Evolutionary conservation across 2,888 invertebrate genomes (phyloP).

Genomic region (Cetonia aurata): DNA sequence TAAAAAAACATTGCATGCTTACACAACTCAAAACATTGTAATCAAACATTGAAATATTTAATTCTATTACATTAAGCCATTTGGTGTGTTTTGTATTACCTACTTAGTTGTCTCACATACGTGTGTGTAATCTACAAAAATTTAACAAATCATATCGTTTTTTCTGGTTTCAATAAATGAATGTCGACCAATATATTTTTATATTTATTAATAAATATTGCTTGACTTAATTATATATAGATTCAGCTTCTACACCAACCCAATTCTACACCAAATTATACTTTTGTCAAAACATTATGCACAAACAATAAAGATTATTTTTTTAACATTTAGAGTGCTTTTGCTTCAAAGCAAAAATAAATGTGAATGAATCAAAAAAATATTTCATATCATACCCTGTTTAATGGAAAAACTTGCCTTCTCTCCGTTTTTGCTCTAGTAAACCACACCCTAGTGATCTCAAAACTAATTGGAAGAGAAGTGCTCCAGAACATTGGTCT

Average conservation of each 20-base stretch:
- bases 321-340: not conserved
- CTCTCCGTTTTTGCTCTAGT: slow-evolving; percentile 30
- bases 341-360: slow-evolving; percentile 5
- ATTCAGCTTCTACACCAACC: slow-evolving; percentile 9
- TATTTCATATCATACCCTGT: slow-evolving; percentile 35
- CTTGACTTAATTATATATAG: not conserved
- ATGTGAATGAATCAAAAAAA: not conserved
- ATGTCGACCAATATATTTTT: too few relatives aligned
- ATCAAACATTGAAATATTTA: too few relatives aligned
- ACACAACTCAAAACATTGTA: too few relatives aligned
- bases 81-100: too few relatives aligned
- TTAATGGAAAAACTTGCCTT: slow-evolving; percentile 23
- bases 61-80: too few relatives aligned
- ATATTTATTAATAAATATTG: not conserved
- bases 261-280: not conserved
- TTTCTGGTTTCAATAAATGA: too few relatives aligned
- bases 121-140: too few relatives aligned
- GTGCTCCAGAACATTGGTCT: slow-evolving; percentile 30
- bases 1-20: too few relatives aligned
- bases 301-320: too few relatives aligned
- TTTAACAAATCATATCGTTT: too few relatives aligned
- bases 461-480: slow-evolving; percentile 36
- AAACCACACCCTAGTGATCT: slow-evolving; percentile 36
- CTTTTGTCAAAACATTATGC: not conserved
- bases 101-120: too few relatives aligned